Evolutionary conservation across 2,113 vertebrate genomes (phyloP), one percentile per base, ranked within the genome.

Genomic region (Rhynchopsitta pachyrhyncha): DNA sequence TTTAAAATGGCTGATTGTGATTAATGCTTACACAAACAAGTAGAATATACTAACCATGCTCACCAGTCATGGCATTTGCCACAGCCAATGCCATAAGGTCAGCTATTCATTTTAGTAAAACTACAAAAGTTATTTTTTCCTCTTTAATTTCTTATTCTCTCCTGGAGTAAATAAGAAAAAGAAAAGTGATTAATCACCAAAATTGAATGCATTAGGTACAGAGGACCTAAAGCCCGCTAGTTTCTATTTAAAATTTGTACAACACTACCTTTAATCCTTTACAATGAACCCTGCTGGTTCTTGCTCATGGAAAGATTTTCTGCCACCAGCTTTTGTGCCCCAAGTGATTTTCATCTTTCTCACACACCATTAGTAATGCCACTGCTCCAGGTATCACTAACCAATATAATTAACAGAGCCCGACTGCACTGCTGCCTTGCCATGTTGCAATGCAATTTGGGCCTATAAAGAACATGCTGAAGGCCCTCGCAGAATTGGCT

Each of bases 301-400:
- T 76, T 76, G 18, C 64, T 93, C n/a, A 1, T 50, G 50, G 73
- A 97, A 95, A 69, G 62, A 59, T 75, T 91, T 92, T 90, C 60
- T 92, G 42, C 39, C 59, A 76, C 37, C 33, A 88, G 39, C 15
- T 82, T 95, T 83, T 75, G 46, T 77, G 73, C 68, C 66, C 31
- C 41, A 95, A 96, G 64, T 88, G 95, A 90, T 89, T 94, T 97
- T 92, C 84, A 41, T 47, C 76, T 94, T 97, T 88, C 86, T 75
- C 66, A 81, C 82, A 93, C 67, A 73, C 35, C 82, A 87, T 94
- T 93, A 88, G 96, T 92, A 94, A 90, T 22, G 35, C 28, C 71
- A 42, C 62, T 92, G 71, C 59, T 88, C 28, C 66, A 88, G 74
- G 85, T 95, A 94, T 86, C 86, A 60, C 83, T 89, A 96, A 92